Evolutionary conservation across 2,113 vertebrate species (phyloP).

Genomic region (Pygoscelis antarcticus): DNA sequence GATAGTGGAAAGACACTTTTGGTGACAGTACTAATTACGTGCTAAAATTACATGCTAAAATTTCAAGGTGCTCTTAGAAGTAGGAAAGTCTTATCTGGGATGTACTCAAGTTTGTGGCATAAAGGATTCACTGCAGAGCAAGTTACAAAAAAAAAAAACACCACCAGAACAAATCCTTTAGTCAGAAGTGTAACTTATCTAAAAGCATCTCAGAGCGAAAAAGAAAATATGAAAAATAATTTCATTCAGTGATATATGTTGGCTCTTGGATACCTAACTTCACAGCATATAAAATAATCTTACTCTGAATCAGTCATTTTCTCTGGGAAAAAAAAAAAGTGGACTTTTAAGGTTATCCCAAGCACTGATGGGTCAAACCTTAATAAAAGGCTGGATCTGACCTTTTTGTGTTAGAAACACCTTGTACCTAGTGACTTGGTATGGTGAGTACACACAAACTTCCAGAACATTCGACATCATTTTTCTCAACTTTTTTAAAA

Average conservation of each 20-base stretch:
- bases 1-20: not conserved
- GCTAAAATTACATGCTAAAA: not conserved
- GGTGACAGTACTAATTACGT: not conserved
- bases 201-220: not conserved
- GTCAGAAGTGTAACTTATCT: not conserved
- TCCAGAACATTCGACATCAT: not conserved
- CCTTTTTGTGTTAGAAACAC: not conserved
- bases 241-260: not conserved
- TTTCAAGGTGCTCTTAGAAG: not conserved
- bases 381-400: not conserved
- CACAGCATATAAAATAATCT: not conserved
- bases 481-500: not conserved
- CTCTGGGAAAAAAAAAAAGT: not conserved
- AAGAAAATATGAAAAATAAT: not conserved
- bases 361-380: not conserved
- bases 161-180: not conserved
- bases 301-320: not conserved
- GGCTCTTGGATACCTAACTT: not conserved
- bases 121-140: not conserved
- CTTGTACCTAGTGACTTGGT: accelerated
- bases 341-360: not conserved
- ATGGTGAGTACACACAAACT: not conserved
- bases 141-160: not conserved
- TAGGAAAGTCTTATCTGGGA: not conserved
- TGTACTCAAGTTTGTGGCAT: not conserved